Conservation (phyloP, 2,113 vertebrate species). For the Myiozetetes cayanensis region DNA sequence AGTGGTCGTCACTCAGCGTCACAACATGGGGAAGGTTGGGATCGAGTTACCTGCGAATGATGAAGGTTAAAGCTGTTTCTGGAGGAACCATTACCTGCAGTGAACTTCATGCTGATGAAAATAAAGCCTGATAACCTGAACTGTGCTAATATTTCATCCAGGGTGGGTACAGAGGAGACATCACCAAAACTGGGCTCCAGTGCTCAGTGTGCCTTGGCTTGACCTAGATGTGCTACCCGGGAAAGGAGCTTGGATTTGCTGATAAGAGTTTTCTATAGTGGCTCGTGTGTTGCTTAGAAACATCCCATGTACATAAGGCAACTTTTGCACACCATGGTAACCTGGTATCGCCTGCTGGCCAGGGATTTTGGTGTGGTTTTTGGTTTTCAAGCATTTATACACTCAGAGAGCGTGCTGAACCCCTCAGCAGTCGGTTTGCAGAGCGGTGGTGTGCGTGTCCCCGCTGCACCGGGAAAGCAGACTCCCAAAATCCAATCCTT, state of each 20-base stretch:
- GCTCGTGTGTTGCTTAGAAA: constrained; percentile 17
- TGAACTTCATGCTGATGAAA: background rate
- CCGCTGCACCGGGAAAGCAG: background rate
- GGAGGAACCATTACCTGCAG: background rate
- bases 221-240: constrained; percentile 12
- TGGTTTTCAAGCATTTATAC: fast-evolving
- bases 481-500: background rate
- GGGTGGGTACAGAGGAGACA: background rate
- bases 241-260: constrained; percentile 30
- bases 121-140: background rate
- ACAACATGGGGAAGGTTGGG: background rate
- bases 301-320: background rate
- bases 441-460: background rate
- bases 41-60: background rate
- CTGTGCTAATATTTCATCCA: background rate
- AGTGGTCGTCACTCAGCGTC: background rate
- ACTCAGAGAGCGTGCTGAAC: background rate
- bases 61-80: background rate
- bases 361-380: background rate
- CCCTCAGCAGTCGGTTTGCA: background rate
- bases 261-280: constrained; percentile 9
- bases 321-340: background rate
- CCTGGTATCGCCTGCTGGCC: background rate
- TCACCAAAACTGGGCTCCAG: background rate
- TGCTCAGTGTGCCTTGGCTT: background rate